Evolutionary conservation across 1,140 invertebrate species (phyloP).

Genomic region (Lamellibrachia luymesi): DNA sequence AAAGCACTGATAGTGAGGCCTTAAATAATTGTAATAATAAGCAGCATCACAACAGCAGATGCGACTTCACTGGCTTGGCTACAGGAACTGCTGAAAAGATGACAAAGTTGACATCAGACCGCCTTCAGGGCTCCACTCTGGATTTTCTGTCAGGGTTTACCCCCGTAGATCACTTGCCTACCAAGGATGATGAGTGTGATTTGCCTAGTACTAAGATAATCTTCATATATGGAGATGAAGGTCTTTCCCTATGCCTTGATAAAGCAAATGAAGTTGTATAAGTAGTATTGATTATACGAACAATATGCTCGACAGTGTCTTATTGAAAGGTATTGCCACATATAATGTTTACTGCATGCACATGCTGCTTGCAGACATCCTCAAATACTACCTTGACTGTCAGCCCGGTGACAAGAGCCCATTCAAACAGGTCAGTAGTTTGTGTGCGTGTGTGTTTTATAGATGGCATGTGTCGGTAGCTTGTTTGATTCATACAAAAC

Average conservation of each 20-base stretch:
- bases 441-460: neutral
- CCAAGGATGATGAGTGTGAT: no score
- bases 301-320: no score
- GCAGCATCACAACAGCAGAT: constrained; percentile 66
- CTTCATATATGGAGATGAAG: neutral
- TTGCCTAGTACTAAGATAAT: neutral
- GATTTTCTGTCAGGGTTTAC: no score
- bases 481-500: no score
- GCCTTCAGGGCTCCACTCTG: no score
- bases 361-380: constrained; percentile 59
- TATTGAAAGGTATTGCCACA: neutral
- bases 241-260: neutral
- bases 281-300: no score
- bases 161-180: no score
- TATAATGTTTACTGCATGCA: neutral
- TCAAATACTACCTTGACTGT: constrained; percentile 81
- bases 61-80: constrained; percentile 62
- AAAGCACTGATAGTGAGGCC: neutral
- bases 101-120: no score
- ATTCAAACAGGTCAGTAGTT: constrained; percentile 55
- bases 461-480: neutral
- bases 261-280: neutral
- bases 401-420: constrained; percentile 75
- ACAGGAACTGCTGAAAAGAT: no score
- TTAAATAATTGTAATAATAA: constrained; percentile 5